Evolutionary conservation across 2,113 vertebrate genomes (phyloP).

Genomic region (Nesoenas mayeri): DNA sequence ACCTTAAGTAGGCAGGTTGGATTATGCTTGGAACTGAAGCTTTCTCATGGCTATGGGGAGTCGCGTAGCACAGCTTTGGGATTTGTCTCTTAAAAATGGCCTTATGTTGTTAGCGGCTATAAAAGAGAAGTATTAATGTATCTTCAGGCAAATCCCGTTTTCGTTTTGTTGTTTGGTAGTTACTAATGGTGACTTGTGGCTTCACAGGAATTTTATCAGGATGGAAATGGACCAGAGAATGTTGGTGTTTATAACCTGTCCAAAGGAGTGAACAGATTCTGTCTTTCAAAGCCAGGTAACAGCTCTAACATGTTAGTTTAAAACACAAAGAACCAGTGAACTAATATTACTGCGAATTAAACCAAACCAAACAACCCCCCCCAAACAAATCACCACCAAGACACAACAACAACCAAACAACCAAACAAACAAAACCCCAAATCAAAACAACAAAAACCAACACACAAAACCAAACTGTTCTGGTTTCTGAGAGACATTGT

Average conservation of each 20-base stretch:
- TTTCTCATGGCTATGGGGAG: not conserved
- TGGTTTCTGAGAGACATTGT: not conserved
- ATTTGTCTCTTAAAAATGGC: not conserved
- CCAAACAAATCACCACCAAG: too few species aligned
- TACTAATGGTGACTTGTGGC: conserved; percentile 9
- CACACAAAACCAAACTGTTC: not conserved
- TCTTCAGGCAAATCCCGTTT: not conserved
- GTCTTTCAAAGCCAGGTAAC: conserved; percentile 96
- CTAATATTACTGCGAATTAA: not conserved
- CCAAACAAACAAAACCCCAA: too few species aligned
- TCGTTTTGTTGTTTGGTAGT: not conserved
- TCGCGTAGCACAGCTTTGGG: not conserved
- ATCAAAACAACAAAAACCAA: too few species aligned
- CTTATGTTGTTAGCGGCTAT: not conserved
- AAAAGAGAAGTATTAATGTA: not conserved
- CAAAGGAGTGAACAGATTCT: conserved; percentile 97
- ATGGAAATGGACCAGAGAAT: conserved; percentile 94
- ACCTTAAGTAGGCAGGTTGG: not conserved
- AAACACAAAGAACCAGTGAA: not conserved
- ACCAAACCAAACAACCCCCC: too few species aligned
- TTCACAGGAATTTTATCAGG: conserved; percentile 95
- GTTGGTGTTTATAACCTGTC: conserved; percentile 97
- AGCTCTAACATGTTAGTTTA: not conserved
- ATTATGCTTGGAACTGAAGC: not conserved
- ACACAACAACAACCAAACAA: too few species aligned